Evolutionary conservation across 2,797 vertebrate species (phyloP), one percentile per base, ranked within the genome.

Genomic region (Crax fasciolata): DNA sequence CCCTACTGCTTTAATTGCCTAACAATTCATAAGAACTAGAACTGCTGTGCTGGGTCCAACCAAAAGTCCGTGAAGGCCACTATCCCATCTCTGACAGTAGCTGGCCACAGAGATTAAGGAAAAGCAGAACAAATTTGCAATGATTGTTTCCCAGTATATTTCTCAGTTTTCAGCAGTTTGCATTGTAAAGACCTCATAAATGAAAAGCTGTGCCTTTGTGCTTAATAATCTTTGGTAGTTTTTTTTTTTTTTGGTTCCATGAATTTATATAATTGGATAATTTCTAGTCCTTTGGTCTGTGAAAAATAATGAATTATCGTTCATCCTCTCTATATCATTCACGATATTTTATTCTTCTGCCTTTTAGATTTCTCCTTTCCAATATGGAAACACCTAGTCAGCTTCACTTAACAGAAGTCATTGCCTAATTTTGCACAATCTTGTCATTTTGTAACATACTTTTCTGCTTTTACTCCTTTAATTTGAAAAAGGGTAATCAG

Each of bases 21-120:
- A 94, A 94, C 74, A 72, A 70, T 67, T 96, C 93, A 76, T 63
- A 90, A 90, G 81, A 94, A 87, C 38, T 87, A 84, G 46, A 84
- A 72, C 43, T 78, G 63, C 51, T 93, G 63, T 32, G 21, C 23
- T 51, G 20, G 27, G 13, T 92, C 74, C 55, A 87, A 72, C 74
- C 55, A 58, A 78, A 86, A 88, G 70, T 70, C 92, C 13, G 1
- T 51, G 73, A 91, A 88, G 76, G 54, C 73, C 73, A 75, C 66
- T 72, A 58, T n/a, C 35, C 58, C 24, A 35, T 58, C 66, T 86
- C 74, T 87, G 73, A 68, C 49, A 79, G 74, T 35, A 84, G 77
- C 38, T 86, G 74, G 65, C 79, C 61, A 85, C n/a, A 78, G 62
- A 65, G 35, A 51, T 62, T 75, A 82, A 93, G 59, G 32, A 84